phyloP scores from a whole-genome alignment of 2,113 vertebrate genomes.

The Prionailurus viverrinus region DNA sequence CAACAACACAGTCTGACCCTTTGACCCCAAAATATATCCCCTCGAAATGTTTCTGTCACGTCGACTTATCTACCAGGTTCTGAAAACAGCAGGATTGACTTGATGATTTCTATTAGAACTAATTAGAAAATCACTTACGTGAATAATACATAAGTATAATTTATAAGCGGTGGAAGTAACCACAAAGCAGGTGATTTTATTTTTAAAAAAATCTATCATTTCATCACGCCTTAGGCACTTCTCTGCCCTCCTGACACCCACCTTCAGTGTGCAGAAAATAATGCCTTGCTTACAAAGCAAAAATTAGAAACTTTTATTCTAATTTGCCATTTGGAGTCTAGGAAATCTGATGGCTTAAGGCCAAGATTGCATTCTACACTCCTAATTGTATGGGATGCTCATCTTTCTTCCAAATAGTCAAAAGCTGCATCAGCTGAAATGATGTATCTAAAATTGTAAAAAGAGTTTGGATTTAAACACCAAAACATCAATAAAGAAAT shows the following conservation, averaged over 20 bases:
- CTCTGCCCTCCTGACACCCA: slow-evolving; percentile 58
- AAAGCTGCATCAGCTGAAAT: slow-evolving; percentile 53
- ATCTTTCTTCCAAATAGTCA: slow-evolving; percentile 61
- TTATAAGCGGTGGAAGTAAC: slow-evolving; percentile 30
- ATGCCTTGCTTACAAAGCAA: slow-evolving; percentile 67
- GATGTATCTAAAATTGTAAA: slow-evolving; percentile 44
- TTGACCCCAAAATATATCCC: background rate
- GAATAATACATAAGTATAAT: slow-evolving; percentile 6
- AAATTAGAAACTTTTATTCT: slow-evolving; percentile 72
- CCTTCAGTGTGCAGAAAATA: slow-evolving; percentile 60
- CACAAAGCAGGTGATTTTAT: slow-evolving; percentile 55
- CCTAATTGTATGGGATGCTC: slow-evolving; percentile 43
- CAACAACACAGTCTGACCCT: background rate
- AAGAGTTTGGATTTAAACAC: slow-evolving; percentile 52
- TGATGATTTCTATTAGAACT: slow-evolving; percentile 54
- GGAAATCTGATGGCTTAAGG: slow-evolving; percentile 57
- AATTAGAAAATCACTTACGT: slow-evolving; percentile 53
- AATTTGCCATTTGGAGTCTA: slow-evolving; percentile 65
- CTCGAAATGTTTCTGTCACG: background rate
- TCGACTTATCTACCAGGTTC: background rate
- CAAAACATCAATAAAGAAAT: slow-evolving; percentile 50
- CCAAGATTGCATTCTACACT: slow-evolving; percentile 53
- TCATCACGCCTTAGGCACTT: slow-evolving; percentile 16
- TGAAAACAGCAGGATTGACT: background rate
- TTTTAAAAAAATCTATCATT: slow-evolving; percentile 32